Percentiles rank a stretch among this genome's conserved stretches.
Conservation (phyloP, 2,888 invertebrate genomes). For the Melitaea athalia region DNA sequence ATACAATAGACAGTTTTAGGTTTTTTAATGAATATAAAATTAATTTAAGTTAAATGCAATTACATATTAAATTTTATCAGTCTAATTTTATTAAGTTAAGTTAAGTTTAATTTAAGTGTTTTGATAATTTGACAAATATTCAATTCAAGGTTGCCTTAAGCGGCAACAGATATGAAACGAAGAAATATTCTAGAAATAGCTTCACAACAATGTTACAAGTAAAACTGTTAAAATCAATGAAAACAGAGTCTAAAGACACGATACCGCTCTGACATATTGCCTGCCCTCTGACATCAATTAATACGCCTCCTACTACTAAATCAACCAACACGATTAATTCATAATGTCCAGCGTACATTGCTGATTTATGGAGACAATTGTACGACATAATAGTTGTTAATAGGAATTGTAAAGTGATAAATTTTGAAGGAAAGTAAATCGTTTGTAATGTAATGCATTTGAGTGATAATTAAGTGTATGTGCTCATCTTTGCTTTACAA, state of each 20-base stretch:
- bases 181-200: not conserved
- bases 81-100: no score
- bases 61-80: no score
- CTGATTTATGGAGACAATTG: not conserved
- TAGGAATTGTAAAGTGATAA: not conserved
- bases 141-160: no score
- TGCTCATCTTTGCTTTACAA: conserved; percentile 14
- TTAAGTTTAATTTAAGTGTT: no score
- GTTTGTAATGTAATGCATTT: not conserved
- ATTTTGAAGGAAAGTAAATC: not conserved
- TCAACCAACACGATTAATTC: not conserved
- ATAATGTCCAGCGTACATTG: conserved; percentile 15
- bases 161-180: no score
- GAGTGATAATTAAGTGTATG: conserved; percentile 14
- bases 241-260: conserved; percentile 15
- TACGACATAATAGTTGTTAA: not conserved
- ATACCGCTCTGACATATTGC: conserved; percentile 48
- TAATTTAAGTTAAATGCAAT: no score
- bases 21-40: no score
- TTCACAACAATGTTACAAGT: not conserved
- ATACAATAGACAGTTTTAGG: no score
- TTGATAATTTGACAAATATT: no score
- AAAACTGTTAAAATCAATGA: conserved; percentile 6
- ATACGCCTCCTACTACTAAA: conserved; percentile 43
- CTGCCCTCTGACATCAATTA: conserved; percentile 63